Conservation (phyloP, 2,797 vertebrate genomes). For the Nannoperca australis region DNA sequence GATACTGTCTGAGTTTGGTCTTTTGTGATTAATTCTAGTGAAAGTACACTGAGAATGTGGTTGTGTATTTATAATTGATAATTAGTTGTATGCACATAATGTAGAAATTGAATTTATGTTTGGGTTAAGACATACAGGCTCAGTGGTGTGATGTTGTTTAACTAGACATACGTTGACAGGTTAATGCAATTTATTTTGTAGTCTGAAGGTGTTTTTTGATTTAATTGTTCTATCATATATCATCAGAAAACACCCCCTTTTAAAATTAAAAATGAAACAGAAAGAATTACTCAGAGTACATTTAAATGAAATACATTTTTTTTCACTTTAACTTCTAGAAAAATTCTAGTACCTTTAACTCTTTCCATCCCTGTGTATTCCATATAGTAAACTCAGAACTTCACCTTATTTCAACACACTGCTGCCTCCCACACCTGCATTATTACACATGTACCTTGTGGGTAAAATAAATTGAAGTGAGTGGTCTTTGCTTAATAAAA, state of each 20-base stretch:
- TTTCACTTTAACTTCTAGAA: background rate
- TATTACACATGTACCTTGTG: slow-evolving; percentile 24
- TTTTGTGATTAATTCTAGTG: too few relatives aligned
- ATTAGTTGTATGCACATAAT: background rate
- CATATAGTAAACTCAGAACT: background rate
- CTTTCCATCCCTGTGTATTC: slow-evolving; percentile 2
- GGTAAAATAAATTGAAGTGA: slow-evolving; percentile 85
- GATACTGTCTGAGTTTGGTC: background rate
- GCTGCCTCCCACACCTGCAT: slow-evolving; percentile 21
- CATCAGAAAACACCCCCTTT: background rate
- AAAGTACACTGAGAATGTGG: background rate
- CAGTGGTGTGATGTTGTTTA: background rate
- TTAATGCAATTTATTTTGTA: background rate
- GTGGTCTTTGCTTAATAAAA: slow-evolving; percentile 84
- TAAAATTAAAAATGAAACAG: background rate
- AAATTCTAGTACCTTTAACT: background rate
- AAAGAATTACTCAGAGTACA: background rate
- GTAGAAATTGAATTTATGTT: background rate
- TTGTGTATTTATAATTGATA: background rate
- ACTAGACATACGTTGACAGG: background rate
- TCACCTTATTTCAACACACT: slow-evolving; percentile 1
- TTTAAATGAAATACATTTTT: background rate
- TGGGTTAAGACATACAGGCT: background rate
- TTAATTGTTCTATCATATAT: background rate
- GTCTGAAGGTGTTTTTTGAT: background rate